phyloP scores from a whole-genome alignment of 2,888 invertebrate species.

The Cyrtodaria siliqua region DNA sequence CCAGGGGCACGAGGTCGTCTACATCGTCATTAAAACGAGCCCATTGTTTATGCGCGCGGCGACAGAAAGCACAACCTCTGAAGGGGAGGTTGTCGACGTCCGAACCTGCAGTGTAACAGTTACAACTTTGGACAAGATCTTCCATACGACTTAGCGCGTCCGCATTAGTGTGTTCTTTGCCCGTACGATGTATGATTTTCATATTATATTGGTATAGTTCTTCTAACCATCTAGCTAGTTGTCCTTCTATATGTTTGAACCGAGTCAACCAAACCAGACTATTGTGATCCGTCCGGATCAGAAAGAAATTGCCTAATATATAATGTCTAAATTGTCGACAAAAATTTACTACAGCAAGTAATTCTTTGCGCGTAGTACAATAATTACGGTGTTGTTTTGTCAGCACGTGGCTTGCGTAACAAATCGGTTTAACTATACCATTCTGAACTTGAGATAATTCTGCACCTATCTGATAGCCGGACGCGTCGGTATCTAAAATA shows the following conservation, averaged over 20 bases:
- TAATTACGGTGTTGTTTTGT: neutral
- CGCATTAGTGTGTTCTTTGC: neutral
- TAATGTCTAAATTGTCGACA: slow-evolving; percentile 5
- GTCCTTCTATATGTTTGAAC: slow-evolving; percentile 10
- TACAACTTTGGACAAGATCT: neutral
- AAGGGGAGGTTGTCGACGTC: neutral
- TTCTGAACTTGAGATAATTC: too few relatives aligned
- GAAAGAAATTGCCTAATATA: neutral
- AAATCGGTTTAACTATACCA: neutral
- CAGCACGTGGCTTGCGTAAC: too few relatives aligned
- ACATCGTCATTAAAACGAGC: slow-evolving; percentile 13
- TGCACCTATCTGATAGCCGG: too few relatives aligned
- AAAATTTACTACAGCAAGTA: neutral
- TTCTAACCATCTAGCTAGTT: slow-evolving; percentile 15
- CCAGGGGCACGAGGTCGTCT: slow-evolving; percentile 19
- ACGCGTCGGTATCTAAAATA: too few relatives aligned
- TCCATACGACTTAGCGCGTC: neutral
- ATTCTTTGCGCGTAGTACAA: neutral
- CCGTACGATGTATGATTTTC: neutral
- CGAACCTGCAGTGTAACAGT: neutral
- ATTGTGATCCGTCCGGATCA: slow-evolving; percentile 3
- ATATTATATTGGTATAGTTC: slow-evolving; percentile 6
- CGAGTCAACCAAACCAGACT: slow-evolving; percentile 12
- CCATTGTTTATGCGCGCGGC: slow-evolving; percentile 4
- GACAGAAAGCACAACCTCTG: slow-evolving; percentile 5